phyloP scores from a whole-genome alignment of 2,888 invertebrate species.

The Scaptomyza polygonia region DNA sequence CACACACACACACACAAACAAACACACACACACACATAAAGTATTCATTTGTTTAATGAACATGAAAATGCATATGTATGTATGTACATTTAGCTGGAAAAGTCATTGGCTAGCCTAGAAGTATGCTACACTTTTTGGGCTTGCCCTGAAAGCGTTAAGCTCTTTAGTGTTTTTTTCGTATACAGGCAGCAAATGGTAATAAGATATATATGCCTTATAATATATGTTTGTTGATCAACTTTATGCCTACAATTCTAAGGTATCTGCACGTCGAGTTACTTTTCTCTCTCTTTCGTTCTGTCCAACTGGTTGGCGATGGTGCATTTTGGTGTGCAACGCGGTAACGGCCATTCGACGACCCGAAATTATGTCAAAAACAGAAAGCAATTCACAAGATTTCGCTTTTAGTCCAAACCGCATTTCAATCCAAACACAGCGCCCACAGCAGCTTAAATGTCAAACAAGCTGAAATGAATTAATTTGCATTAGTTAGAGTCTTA shows the following conservation, averaged over 20 bases:
- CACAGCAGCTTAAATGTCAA: too few species aligned
- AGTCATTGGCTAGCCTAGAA: constrained; percentile 26
- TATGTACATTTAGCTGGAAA: constrained; percentile 1
- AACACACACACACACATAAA: constrained; percentile 20
- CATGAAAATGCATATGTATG: constrained; percentile 49
- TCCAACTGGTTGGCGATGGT: background rate
- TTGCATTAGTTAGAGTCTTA: background rate
- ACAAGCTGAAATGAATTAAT: background rate
- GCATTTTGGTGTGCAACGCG: constrained; percentile 6
- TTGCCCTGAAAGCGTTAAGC: background rate
- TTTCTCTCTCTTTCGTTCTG: background rate
- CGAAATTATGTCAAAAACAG: constrained; percentile 5
- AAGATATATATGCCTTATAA: too few species aligned
- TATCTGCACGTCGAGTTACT: background rate
- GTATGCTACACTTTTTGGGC: constrained; percentile 4
- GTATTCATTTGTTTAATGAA: constrained; percentile 59
- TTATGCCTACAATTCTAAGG: background rate
- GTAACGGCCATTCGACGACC: constrained; percentile 28
- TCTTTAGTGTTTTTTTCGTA: background rate
- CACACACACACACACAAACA: constrained; percentile 24
- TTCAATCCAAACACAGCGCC: background rate
- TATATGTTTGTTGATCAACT: too few species aligned
- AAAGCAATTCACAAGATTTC: background rate
- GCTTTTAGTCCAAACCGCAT: constrained; percentile 6
- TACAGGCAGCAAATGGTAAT: too few species aligned